phyloP scores from a whole-genome alignment of 2,797 vertebrate species.

The Acipenser oxyrinchus region DNA sequence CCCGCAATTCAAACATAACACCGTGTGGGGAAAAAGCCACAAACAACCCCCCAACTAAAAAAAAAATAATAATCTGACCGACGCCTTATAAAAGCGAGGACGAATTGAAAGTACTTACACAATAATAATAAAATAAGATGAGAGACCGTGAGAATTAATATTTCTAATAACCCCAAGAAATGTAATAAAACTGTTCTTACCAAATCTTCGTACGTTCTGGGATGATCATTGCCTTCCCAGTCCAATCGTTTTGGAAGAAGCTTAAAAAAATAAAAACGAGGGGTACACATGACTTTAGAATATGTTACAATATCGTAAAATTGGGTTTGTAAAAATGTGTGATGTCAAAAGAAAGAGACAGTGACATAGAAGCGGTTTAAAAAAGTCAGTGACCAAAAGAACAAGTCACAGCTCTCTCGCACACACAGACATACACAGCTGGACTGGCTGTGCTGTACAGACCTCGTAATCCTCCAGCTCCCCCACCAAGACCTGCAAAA shows the following conservation, averaged over 20 bases:
- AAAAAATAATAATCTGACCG: no score
- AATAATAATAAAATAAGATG: no score
- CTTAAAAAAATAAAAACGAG: constrained; percentile 46
- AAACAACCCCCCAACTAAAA: no score
- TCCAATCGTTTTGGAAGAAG: constrained; percentile 88
- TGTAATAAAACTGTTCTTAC: constrained; percentile 56
- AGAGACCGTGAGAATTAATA: constrained; percentile 18
- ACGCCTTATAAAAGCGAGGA: no score
- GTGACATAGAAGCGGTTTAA: constrained; percentile 23
- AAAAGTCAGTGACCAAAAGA: constrained; percentile 35
- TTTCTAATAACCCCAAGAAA: constrained; percentile 20
- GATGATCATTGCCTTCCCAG: constrained; percentile 89
- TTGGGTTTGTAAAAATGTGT: constrained; percentile 30
- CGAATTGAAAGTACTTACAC: no score
- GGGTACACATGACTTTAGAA: constrained; percentile 8
- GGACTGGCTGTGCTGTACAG: constrained; percentile 40
- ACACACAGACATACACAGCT: neutral
- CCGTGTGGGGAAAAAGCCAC: no score
- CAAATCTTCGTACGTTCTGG: constrained; percentile 86
- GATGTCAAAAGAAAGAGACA: constrained; percentile 48
- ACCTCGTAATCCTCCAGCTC: constrained; percentile 93
- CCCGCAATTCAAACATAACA: no score
- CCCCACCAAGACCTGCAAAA: constrained; percentile 74
- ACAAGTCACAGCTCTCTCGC: constrained; percentile 12
- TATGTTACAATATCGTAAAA: constrained; percentile 21